Evolutionary conservation across 2,797 vertebrate species (phyloP), one percentile per base, ranked within the genome.

Genomic region (Helicolenus hilgendorfi): DNA sequence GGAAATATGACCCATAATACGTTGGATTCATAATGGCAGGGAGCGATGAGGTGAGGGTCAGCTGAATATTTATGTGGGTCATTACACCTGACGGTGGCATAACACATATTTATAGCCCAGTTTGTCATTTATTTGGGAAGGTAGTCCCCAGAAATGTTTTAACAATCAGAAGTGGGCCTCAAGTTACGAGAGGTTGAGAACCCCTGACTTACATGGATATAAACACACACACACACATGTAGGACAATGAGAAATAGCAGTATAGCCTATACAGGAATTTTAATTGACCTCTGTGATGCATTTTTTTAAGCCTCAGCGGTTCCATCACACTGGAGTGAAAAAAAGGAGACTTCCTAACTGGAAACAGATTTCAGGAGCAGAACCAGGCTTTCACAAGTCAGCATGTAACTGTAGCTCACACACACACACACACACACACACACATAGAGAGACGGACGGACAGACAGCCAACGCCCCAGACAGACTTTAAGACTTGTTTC

Each of bases 361-460:
- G 95, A 97, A 97, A 96, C 97, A 98, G 94, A 97, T 96, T 97
- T 95, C 35, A 92, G 86, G 71, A 90, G 89, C 83, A 88, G 87
- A 55, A 55, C 69, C 76, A 79, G 80, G 82, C 89, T 94, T 95
- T 82, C 69, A 83, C 81, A 87, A 92, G 92, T 94, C 88, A 92
- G 90, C 94, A 94, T 95, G 92, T 87, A 94, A 94, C 91, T 92
- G 84, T 90, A 91, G 55, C 88, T 82, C 59, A 82, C 35, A 68
- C 31, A 62, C 71, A 24, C 64, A 62, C 24, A 29, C 22, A 18
- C 59, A 62, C 53, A 29, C 38, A 55, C 63, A 14, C 62, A 7
- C 62, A n/a, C 62, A 33, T 4, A 67, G 8, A 73, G 4, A 87
- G 22, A 82, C 49, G 77, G 73, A 89, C 49, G 73, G 73, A 89